Conservation (phyloP, 1,140 invertebrate genomes). For the Colletes latitarsis region DNA sequence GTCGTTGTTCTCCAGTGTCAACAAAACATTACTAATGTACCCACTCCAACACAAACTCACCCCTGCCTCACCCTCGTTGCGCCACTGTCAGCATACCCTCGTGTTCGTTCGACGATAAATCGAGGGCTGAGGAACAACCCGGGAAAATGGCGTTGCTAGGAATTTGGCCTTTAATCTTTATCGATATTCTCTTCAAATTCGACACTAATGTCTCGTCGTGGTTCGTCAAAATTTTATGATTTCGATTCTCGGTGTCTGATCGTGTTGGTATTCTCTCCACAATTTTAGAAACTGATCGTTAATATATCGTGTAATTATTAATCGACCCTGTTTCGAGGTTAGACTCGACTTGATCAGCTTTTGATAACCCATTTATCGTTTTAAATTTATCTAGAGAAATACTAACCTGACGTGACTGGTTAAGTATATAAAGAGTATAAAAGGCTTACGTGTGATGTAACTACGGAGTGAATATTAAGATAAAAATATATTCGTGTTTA, state of each 20-base stretch:
- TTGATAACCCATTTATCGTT: constrained; percentile 26
- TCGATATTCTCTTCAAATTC: background rate
- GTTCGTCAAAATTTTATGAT: background rate
- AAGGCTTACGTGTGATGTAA: no score
- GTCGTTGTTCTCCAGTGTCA: constrained; percentile 70
- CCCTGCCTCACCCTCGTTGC: constrained; percentile 48
- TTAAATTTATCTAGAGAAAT: background rate
- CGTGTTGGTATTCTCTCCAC: background rate
- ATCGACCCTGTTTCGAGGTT: background rate
- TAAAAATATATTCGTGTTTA: background rate
- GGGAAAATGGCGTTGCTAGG: constrained; percentile 23
- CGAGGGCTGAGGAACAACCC: constrained; percentile 13
- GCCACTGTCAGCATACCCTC: constrained; percentile 48
- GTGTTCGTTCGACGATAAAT: constrained; percentile 36
- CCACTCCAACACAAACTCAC: constrained; percentile 57
- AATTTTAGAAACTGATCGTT: background rate
- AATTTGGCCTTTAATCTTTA: background rate
- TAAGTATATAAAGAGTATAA: no score
- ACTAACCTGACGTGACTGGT: no score
- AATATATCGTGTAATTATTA: background rate
- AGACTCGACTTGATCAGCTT: background rate
- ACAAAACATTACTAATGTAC: constrained; percentile 78
- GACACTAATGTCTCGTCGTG: background rate
- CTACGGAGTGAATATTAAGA: no score
- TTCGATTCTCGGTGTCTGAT: background rate